Percentiles rank a stretch among this genome's conserved stretches.
Evolutionary conservation across 2,797 vertebrate genomes (phyloP).

Genomic region (Astyanax mexicanus): DNA sequence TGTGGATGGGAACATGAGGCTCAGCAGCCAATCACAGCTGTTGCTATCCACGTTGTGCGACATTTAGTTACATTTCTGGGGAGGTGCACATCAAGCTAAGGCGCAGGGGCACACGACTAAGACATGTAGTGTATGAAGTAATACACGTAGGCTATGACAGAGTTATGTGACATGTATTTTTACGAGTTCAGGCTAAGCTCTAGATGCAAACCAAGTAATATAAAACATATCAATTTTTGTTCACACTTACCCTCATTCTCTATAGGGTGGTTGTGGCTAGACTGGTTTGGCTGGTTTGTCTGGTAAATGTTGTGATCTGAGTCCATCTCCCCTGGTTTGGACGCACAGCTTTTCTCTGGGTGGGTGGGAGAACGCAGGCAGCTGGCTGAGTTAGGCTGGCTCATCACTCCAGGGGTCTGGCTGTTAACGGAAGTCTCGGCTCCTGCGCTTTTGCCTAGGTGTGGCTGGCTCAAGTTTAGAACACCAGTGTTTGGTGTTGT

Average conservation of each 20-base stretch:
- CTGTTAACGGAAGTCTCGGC: slow-evolving; percentile 45
- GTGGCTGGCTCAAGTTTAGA: slow-evolving; percentile 53
- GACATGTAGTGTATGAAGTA: too few relatives aligned
- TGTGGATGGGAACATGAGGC: too few relatives aligned
- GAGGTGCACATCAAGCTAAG: too few relatives aligned
- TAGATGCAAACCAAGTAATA: not conserved
- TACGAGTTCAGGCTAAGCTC: too few relatives aligned
- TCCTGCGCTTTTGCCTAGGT: slow-evolving; percentile 14
- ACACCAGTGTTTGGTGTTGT: slow-evolving; percentile 49
- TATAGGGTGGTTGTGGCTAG: slow-evolving; percentile 56
- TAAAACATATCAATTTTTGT: not conserved
- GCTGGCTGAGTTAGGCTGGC: slow-evolving; percentile 60
- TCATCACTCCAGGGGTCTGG: slow-evolving; percentile 64
- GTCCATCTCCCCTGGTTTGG: slow-evolving; percentile 59
- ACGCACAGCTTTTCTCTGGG: slow-evolving; percentile 62
- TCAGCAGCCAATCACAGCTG: too few relatives aligned
- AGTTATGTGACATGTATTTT: too few relatives aligned
- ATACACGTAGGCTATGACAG: too few relatives aligned
- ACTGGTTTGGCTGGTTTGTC: slow-evolving; percentile 65
- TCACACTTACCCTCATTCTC: slow-evolving; percentile 63
- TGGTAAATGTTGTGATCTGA: slow-evolving; percentile 64
- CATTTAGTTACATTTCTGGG: too few relatives aligned
- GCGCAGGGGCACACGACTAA: too few relatives aligned
- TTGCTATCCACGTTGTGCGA: too few relatives aligned
- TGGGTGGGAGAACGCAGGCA: slow-evolving; percentile 51